These are phyloP conservation scores for Catagonus wagneri DNA, from an alignment of 2,113 vertebrate genomes.

Conservation along the genomic window DNA sequence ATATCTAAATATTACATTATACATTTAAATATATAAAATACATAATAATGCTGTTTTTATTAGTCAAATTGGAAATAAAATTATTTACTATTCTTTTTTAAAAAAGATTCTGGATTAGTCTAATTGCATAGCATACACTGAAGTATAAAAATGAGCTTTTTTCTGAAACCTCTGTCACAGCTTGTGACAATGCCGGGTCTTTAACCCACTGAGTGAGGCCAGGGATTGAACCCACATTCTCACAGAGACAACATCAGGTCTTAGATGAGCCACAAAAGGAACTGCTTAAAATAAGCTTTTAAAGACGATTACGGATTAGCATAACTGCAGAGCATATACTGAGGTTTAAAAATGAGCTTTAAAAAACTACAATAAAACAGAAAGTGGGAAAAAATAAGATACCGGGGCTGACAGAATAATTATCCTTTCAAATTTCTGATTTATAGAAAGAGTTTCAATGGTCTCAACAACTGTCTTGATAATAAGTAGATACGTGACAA, in stretches of 20 bases:
- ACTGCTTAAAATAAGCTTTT: neutral
- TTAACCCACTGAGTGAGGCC: no score
- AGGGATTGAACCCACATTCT: no score
- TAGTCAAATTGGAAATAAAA: conserved; percentile 22
- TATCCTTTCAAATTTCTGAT: conserved; percentile 15
- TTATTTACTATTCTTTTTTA: conserved; percentile 37
- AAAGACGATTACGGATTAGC: neutral
- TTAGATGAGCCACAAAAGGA: no score
- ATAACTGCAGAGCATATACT: neutral
- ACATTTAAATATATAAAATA: conserved; percentile 1
- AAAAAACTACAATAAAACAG: neutral
- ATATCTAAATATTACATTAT: conserved; percentile 33
- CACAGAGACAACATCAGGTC: no score
- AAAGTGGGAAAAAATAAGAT: neutral
- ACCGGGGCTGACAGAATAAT: neutral
- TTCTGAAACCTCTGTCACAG: neutral
- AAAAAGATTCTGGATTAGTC: neutral
- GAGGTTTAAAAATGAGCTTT: neutral
- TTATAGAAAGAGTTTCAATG: neutral
- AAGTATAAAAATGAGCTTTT: neutral
- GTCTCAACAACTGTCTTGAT: neutral
- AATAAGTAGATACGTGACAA: neutral
- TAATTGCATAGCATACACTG: neutral
- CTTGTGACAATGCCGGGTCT: no score
- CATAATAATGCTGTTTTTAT: conserved; percentile 5